These are phyloP conservation scores for Callimorpha dominula DNA, from an alignment of 2,888 invertebrate genomes.

Conservation along the genomic window DNA sequence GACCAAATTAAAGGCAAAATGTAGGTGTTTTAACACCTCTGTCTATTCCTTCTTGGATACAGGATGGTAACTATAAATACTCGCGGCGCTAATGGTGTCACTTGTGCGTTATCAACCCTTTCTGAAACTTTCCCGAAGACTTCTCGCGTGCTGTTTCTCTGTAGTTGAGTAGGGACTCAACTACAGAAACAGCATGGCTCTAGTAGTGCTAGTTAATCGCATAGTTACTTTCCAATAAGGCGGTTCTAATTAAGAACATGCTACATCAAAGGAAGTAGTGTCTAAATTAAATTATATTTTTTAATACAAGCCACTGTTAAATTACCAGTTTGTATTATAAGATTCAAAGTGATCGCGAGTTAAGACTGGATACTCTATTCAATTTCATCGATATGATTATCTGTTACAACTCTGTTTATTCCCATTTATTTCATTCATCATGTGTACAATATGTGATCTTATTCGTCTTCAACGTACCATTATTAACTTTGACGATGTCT, in stretches of 20 bases:
- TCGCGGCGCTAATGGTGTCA: not conserved
- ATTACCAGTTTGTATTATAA: too few relatives aligned
- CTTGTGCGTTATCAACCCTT: not conserved
- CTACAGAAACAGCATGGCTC: not conserved
- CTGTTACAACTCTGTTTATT: not conserved
- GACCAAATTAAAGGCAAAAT: not conserved
- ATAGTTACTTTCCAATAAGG: not conserved
- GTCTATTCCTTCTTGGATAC: not conserved
- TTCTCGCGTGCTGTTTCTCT: conserved; percentile 5
- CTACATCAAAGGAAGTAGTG: too few relatives aligned
- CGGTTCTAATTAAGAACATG: not conserved
- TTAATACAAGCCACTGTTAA: too few relatives aligned
- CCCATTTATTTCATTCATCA: conserved; percentile 16
- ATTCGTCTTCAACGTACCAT: conserved; percentile 28
- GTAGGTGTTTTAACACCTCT: not conserved
- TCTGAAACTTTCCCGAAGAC: not conserved
- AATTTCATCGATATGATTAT: not conserved
- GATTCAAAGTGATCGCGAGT: not conserved
- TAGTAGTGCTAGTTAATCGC: not conserved
- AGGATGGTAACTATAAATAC: not conserved
- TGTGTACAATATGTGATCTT: conserved; percentile 12
- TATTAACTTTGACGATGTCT: conserved; percentile 29
- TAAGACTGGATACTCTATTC: not conserved
- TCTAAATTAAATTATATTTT: too few relatives aligned
- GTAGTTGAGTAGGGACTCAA: too few relatives aligned